Evolutionary conservation across 2,113 vertebrate genomes (phyloP), one percentile per base, ranked within the genome.

Genomic region (Astur gentilis): DNA sequence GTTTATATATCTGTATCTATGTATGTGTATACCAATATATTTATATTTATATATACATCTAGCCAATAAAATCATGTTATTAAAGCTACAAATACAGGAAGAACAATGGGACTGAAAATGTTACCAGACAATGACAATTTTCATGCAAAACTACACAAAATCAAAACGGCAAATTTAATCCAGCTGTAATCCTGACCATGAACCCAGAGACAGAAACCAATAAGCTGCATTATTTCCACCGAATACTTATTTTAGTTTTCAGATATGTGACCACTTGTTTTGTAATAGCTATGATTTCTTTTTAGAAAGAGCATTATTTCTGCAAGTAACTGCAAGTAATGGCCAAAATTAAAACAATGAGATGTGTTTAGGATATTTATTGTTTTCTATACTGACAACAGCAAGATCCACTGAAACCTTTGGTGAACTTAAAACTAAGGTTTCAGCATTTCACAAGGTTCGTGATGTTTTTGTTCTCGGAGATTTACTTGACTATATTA

Each of bases 361-460:
- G 8, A 64, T 49, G 8, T 42, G 50, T 89, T 87, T 94, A 79
- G 31, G 52, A 26, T 57, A 88, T 86, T 67, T 89, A 57, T 94
- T 87, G 6, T 62, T 79, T 92, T 87, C 45, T 75, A 23, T 65
- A 85, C 21, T 87, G 67, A 90, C 34, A 88, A 79, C 17, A 52
- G 36, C 49, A 94, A 87, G 66, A 45, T 75, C 29, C 83, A 73
- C 45, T 16, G 45, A 89, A 94, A 90, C 42, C 40, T 87, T 61
- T 89, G 50, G 4, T 73, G 82, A 95, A 92, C 69, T 90, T 94
- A 88, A 96, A 97, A 72, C 38, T 77, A 84, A 96, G 58, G 40
- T 50, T 83, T 82, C 45, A 50, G 55, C n/a, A 44, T 67, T 55
- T 91, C 89, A 52, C 58, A 67, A 77, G 16, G 44, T 60, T 66